Conservation (phyloP, 2,888 invertebrate species). For the Apodemia mormo region DNA sequence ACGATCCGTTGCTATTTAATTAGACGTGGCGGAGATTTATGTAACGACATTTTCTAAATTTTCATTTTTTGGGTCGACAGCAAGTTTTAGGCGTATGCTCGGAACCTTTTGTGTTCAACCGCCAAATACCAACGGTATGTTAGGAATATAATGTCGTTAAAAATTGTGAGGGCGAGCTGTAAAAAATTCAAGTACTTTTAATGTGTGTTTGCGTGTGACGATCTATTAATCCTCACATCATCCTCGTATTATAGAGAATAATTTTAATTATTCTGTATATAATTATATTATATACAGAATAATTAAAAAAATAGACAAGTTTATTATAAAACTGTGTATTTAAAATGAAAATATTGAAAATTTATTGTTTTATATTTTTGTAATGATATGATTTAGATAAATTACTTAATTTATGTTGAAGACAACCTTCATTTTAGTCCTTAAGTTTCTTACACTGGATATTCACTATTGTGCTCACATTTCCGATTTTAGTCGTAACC, state of each 20-base stretch:
- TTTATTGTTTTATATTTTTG: too few species aligned
- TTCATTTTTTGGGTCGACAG: conserved; percentile 61
- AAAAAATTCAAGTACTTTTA: conserved; percentile 11
- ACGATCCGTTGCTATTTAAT: conserved; percentile 71
- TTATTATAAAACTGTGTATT: too few species aligned
- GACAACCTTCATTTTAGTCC: too few species aligned
- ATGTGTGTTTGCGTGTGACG: conserved; percentile 7
- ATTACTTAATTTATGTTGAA: too few species aligned
- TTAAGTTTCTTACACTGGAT: too few species aligned
- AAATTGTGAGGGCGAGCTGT: conserved; percentile 4
- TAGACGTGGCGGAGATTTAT: conserved; percentile 76
- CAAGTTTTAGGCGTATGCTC: conserved; percentile 40
- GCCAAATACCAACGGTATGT: conserved; percentile 20
- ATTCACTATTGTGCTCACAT: too few species aligned
- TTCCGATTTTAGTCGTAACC: too few species aligned
- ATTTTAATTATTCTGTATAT: too few species aligned
- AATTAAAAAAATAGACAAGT: neutral
- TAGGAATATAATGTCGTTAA: conserved; percentile 1
- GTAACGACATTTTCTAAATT: conserved; percentile 69
- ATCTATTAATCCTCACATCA: conserved; percentile 7
- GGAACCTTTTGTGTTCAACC: conserved; percentile 27
- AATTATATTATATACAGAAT: neutral
- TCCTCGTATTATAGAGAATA: neutral
- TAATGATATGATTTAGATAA: too few species aligned
- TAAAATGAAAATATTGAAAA: too few species aligned